These are phyloP conservation scores for Parelbella ahira DNA, from an alignment of 2,888 invertebrate genomes.

Conservation along the genomic window DNA sequence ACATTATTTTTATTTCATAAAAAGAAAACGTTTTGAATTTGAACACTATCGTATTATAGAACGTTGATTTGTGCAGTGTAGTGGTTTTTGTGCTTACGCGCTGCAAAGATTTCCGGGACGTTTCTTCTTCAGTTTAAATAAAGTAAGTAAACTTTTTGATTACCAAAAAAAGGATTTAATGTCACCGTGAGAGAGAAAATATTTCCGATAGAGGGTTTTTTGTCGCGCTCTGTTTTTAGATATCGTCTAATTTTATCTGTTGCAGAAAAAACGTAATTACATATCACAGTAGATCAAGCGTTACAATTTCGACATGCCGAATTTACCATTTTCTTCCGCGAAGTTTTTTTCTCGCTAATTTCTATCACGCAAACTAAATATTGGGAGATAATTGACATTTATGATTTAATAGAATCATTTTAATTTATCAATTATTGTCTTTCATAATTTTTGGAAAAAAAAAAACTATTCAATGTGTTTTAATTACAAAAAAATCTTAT, in stretches of 20 bases:
- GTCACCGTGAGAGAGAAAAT: too few relatives aligned
- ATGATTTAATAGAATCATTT: too few relatives aligned
- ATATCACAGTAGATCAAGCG: conserved; percentile 19
- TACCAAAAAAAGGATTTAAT: neutral
- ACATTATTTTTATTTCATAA: conserved; percentile 27
- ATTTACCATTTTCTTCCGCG: conserved; percentile 23
- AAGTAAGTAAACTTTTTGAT: conserved; percentile 28
- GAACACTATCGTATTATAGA: conserved; percentile 24
- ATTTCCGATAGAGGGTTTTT: too few relatives aligned
- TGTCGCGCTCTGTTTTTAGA: too few relatives aligned
- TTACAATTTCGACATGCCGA: conserved; percentile 19
- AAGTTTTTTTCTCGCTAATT: conserved; percentile 24
- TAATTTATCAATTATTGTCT: too few relatives aligned
- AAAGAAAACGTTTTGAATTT: conserved; percentile 31
- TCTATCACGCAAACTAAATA: conserved; percentile 18
- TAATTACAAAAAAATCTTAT: too few relatives aligned
- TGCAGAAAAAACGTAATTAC: conserved; percentile 7
- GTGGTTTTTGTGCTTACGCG: conserved; percentile 32
- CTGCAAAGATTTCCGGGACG: conserved; percentile 27
- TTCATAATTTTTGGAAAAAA: too few relatives aligned
- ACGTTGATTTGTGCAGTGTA: conserved; percentile 29
- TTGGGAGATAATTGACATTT: conserved; percentile 5
- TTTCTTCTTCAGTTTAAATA: conserved; percentile 13
- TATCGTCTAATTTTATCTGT: too few relatives aligned
- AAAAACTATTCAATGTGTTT: too few relatives aligned